Evolutionary conservation across 2,888 invertebrate genomes (phyloP), one percentile per base, ranked within the genome.

Genomic region (Malachius bipustulatus): DNA sequence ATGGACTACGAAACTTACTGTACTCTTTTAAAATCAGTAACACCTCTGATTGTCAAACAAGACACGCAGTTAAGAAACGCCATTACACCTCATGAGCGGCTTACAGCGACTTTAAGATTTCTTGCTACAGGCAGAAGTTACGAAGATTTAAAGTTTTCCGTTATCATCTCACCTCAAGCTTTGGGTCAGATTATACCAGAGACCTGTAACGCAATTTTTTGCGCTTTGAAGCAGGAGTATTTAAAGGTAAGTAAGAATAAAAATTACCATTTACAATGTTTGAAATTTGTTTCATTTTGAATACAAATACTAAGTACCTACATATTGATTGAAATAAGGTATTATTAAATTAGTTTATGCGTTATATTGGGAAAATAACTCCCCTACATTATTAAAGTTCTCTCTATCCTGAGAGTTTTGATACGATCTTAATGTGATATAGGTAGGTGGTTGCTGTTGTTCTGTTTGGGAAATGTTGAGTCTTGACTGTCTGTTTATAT

Each of bases 1-100:
- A 47, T 47, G 47, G 40, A 41, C 29, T 26, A 36, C 26, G 35
- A 37, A 19, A 36, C 40, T 26, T 47, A 39, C 35, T 27, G 29
- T 4, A 38, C 16, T 9, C 32, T 35, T 35, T 32, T 35, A 14
- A 33, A 35, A 32, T 33, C 19, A 34, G 34, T 31, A 15, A 31
- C 32, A 6, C 34, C 34, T 32, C 30, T 36, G 24, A 36, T 35
- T 14, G 12, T 10, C 6, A 36, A 34, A 24, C 6, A 36, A 34
- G 35, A 37, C 28, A 37, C 37, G 12, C 34, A 36, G 33, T 24
- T 37, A 13, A 26, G 37, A 28, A 4, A 36, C 14, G 35, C 35
- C 11, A 38, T 37, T 15, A 33, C 30, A 31, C 38, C 35, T 8
- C 30, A 37, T 31, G 36, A 37, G 30, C 35, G 26, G 26, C 30